Conservation (phyloP, 2,113 vertebrate genomes). For the Bucco capensis region DNA sequence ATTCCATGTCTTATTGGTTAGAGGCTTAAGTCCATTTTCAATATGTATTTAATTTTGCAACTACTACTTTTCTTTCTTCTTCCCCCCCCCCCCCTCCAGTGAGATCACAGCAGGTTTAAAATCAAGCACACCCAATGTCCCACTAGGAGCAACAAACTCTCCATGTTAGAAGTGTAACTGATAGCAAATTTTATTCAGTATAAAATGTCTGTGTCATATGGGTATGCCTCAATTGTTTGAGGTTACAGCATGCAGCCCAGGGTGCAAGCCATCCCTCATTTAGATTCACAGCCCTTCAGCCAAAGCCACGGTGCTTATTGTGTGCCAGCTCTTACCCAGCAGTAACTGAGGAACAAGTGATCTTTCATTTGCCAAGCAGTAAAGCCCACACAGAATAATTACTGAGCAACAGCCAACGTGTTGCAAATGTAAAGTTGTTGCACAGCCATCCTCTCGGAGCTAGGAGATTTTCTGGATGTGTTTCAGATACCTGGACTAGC, state of each 20-base stretch:
- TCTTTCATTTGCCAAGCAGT: constrained; percentile 24
- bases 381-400: constrained; percentile 55
- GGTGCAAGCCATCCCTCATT: neutral
- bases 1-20: neutral
- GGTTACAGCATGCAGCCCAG: neutral
- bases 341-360: constrained; percentile 18
- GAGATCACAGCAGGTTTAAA: neutral
- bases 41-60: neutral
- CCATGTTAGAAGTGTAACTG: fast-evolving
- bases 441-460: neutral
- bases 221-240: neutral
- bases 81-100: neutral
- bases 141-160: neutral
- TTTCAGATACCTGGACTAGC: neutral
- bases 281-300: neutral
- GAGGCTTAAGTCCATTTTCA: neutral
- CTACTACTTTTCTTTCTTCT: neutral
- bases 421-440: constrained; percentile 28
- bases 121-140: neutral
- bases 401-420: neutral
- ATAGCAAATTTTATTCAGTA: neutral
- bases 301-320: neutral
- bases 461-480: neutral
- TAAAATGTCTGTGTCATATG: neutral
- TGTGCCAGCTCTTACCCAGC: constrained; percentile 27